phyloP scores from a whole-genome alignment of 1,140 invertebrate genomes.

The Drosophila pectinifera region DNA sequence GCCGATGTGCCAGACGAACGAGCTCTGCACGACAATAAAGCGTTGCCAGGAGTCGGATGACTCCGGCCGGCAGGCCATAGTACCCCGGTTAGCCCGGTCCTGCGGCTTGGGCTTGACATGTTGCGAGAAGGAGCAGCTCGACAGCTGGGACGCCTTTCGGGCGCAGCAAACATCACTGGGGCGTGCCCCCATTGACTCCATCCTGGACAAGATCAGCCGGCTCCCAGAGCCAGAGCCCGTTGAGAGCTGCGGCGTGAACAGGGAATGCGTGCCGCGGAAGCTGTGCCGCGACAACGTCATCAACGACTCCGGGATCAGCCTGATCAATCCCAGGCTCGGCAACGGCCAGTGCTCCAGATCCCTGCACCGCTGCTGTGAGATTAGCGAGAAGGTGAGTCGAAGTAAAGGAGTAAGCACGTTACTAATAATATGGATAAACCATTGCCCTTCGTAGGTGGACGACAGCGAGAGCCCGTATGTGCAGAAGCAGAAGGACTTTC shows the following conservation, averaged over 20 bases:
- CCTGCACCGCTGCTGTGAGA: slow-evolving; percentile 55
- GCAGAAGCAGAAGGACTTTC: slow-evolving; percentile 36
- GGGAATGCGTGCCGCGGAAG: slow-evolving; percentile 64
- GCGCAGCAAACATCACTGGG: no score
- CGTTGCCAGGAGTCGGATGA: slow-evolving; percentile 58
- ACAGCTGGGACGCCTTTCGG: slow-evolving; percentile 47
- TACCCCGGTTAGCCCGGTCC: slow-evolving; percentile 35
- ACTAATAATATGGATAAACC: not conserved
- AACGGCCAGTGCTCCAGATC: slow-evolving; percentile 20
- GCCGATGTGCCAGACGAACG: slow-evolving; percentile 24
- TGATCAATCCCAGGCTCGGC: slow-evolving; percentile 62
- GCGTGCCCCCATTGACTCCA: no score
- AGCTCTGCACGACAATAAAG: slow-evolving; percentile 51
- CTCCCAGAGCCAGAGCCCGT: slow-evolving; percentile 36
- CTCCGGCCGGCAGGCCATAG: slow-evolving; percentile 39
- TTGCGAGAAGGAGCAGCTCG: slow-evolving; percentile 58
- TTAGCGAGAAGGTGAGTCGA: slow-evolving; percentile 44
- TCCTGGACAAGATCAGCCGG: slow-evolving; percentile 1
- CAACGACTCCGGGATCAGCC: slow-evolving; percentile 49
- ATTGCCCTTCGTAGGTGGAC: slow-evolving; percentile 15
- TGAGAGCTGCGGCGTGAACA: slow-evolving; percentile 59
- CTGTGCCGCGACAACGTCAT: slow-evolving; percentile 58
- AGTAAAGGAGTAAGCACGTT: no score
- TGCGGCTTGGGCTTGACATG: slow-evolving; percentile 48
- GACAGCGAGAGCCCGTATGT: slow-evolving; percentile 50